These are phyloP conservation scores for Drosophila infuscata DNA, from an alignment of 2,888 invertebrate species.

Conservation along the genomic window DNA sequence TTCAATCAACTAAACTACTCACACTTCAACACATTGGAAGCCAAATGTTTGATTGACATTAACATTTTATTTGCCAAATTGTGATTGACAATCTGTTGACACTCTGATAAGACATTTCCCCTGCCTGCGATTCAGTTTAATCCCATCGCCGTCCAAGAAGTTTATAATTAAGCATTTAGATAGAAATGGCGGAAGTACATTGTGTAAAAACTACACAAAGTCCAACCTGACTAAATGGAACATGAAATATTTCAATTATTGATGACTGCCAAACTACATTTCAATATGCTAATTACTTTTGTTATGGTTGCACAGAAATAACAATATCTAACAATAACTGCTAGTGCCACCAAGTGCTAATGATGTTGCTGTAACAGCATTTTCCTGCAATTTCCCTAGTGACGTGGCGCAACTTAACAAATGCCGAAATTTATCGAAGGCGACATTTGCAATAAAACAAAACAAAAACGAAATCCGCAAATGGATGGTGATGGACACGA, in stretches of 20 bases:
- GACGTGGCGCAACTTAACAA: slow-evolving; percentile 66
- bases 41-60: slow-evolving; percentile 67
- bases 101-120: slow-evolving; percentile 52
- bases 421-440: slow-evolving; percentile 82
- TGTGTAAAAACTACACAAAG: slow-evolving; percentile 35
- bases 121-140: slow-evolving; percentile 4
- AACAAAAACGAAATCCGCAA: not conserved
- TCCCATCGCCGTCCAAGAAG: slow-evolving; percentile 29
- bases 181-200: slow-evolving; percentile 11
- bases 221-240: slow-evolving; percentile 18
- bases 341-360: slow-evolving; percentile 56
- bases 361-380: slow-evolving; percentile 50
- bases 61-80: slow-evolving; percentile 77
- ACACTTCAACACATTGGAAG: slow-evolving; percentile 41
- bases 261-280: slow-evolving; percentile 45
- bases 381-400: slow-evolving; percentile 73
- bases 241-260: slow-evolving; percentile 48
- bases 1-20: slow-evolving; percentile 33
- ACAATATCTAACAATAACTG: slow-evolving; percentile 15
- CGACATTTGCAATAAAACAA: slow-evolving; percentile 71
- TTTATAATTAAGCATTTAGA: slow-evolving; percentile 64
- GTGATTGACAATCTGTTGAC: slow-evolving; percentile 78
- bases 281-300: slow-evolving; percentile 76
- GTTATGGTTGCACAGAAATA: slow-evolving; percentile 11
- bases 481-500: not conserved